Evolutionary conservation across 1,140 invertebrate genomes (phyloP).

Genomic region (Drosophila nikananu): DNA sequence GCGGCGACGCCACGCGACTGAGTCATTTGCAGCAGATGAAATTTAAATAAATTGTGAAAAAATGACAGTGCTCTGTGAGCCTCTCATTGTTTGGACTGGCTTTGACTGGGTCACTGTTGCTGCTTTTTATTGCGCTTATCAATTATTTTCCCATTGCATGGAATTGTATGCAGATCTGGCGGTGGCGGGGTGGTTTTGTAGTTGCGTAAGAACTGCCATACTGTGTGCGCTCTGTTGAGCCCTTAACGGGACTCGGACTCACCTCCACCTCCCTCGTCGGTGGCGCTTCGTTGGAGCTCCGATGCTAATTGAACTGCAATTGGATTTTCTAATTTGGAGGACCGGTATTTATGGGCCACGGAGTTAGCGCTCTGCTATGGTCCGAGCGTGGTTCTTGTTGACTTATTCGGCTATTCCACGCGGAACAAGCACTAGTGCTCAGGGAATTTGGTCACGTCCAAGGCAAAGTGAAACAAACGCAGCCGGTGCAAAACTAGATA

Average conservation of each 20-base stretch:
- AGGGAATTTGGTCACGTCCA: conserved; percentile 73
- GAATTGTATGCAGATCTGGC: conserved; percentile 66
- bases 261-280: conserved; percentile 30
- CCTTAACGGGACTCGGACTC: conserved; percentile 38
- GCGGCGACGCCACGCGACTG: conserved; percentile 62
- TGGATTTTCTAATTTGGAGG: conserved; percentile 43
- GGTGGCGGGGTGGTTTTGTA: conserved; percentile 13
- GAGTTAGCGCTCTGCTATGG: conserved; percentile 21
- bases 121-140: conserved; percentile 70
- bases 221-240: conserved; percentile 2
- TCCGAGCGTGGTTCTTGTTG: conserved; percentile 6
- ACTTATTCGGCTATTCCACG: conserved; percentile 36
- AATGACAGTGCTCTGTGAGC: conserved; percentile 62
- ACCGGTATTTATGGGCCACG: conserved; percentile 34
- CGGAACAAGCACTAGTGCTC: conserved; percentile 41
- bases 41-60: conserved; percentile 67
- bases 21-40: conserved; percentile 60
- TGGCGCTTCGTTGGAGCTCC: conserved; percentile 54
- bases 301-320: conserved; percentile 67
- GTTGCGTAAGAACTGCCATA: conserved; percentile 74
- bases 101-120: conserved; percentile 30
- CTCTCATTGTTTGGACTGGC: conserved; percentile 45
- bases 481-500: conserved; percentile 66
- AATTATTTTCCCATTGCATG: conserved; percentile 71
- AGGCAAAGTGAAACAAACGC: conserved; percentile 54